A percentile compares a stretch with the other conserved stretches of the same genome.
phyloP scores from a whole-genome alignment of 92 coral and sea anemone genomes.

The Paramuricea clavata region DNA sequence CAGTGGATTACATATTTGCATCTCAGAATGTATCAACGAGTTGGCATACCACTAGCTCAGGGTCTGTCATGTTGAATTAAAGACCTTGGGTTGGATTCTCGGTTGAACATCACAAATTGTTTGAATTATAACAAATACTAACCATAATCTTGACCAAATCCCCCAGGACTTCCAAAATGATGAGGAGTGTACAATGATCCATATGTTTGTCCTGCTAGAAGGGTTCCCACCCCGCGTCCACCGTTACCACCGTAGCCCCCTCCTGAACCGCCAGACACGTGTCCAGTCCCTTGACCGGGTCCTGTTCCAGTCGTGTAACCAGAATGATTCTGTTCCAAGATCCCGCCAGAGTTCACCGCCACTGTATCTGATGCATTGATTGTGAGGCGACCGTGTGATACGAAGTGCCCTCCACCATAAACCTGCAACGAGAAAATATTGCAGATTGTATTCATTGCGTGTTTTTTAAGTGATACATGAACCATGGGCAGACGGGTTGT shows the following conservation, averaged over 20 bases:
- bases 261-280: constrained; percentile 84
- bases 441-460: too few species aligned
- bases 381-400: constrained; percentile 93
- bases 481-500: too few species aligned
- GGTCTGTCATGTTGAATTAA: too few species aligned
- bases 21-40: too few species aligned
- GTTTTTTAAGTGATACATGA: too few species aligned
- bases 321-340: constrained; percentile 91
- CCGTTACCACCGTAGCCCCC: constrained; percentile 98
- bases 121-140: background rate
- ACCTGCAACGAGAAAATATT: constrained; percentile 75
- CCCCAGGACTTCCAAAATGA: constrained; percentile 96
- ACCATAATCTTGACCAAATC: constrained; percentile 94
- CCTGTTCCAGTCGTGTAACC: constrained; percentile 97
- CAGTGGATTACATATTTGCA: too few species aligned
- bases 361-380: constrained; percentile 81
- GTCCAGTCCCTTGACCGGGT: constrained; percentile 97
- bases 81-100: too few species aligned
- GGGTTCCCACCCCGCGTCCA: constrained; percentile 79
- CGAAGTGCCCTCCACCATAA: constrained; percentile 97
- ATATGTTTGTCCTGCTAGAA: constrained; percentile 84
- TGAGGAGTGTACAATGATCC: constrained; percentile 83
- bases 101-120: too few species aligned
- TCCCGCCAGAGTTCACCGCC: constrained; percentile 94
- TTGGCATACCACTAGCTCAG: too few species aligned